These are phyloP conservation scores for Scotopteryx bipunctaria DNA, from an alignment of 2,888 invertebrate species.

Conservation along the genomic window DNA sequence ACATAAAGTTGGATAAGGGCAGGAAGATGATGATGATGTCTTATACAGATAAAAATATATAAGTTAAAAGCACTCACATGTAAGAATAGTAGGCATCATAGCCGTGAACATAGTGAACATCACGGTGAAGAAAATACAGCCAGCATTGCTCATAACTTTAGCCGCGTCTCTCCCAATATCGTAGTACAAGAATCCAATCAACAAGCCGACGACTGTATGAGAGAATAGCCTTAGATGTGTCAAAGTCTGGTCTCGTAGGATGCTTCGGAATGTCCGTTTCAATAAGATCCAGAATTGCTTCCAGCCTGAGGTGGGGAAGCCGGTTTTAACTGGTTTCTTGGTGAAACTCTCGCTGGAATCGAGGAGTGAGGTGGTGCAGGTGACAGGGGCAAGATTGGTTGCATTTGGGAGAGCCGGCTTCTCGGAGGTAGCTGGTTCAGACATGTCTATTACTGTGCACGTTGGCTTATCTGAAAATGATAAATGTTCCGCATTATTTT, in stretches of 20 bases:
- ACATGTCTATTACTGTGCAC: constrained; percentile 80
- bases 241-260: constrained; percentile 93
- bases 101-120: constrained; percentile 99
- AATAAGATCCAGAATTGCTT: constrained; percentile 94
- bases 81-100: constrained; percentile 99
- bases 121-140: constrained; percentile 97
- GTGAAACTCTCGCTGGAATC: constrained; percentile 89
- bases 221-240: constrained; percentile 94
- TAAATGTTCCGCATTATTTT: too few species aligned
- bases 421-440: constrained; percentile 66
- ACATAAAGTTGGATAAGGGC: too few species aligned
- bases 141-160: constrained; percentile 97
- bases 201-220: constrained; percentile 93
- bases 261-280: constrained; percentile 91
- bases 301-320: constrained; percentile 92
- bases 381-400: constrained; percentile 78
- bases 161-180: constrained; percentile 96
- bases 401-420: constrained; percentile 65
- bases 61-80: constrained; percentile 88
- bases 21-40: too few species aligned
- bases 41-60: background rate
- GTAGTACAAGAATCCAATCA: constrained; percentile 96
- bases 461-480: constrained; percentile 78
- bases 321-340: constrained; percentile 85
- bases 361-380: constrained; percentile 87